These are phyloP conservation scores for Plecturocebus donacophilus DNA, from an alignment of 2,113 vertebrate genomes.

Conservation along the genomic window DNA sequence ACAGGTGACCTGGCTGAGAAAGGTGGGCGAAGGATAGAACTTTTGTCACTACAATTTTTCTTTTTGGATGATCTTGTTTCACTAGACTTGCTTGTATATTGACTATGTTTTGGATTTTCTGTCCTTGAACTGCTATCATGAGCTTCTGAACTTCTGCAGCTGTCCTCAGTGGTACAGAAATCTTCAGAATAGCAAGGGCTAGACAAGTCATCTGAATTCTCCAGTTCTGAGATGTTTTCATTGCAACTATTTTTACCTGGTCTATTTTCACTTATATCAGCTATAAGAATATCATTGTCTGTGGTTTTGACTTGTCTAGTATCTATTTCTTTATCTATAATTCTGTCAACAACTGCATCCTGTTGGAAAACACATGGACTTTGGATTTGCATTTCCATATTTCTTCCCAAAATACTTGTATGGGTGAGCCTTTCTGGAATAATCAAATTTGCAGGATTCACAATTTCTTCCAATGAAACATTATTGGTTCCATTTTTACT, in stretches of 20 bases:
- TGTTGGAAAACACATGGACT: conserved; percentile 72
- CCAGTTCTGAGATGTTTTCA: conserved; percentile 77
- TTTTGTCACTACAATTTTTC: conserved; percentile 69
- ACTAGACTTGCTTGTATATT: conserved; percentile 64
- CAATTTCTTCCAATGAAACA: fast-evolving
- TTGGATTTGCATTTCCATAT: conserved; percentile 40
- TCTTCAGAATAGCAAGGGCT: conserved; percentile 88
- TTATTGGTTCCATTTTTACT: background rate
- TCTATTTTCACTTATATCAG: background rate
- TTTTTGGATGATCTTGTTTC: conserved; percentile 72
- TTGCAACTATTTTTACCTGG: conserved; percentile 55
- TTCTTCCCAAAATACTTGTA: conserved; percentile 23
- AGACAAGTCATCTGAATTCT: conserved; percentile 83
- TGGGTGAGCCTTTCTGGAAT: background rate
- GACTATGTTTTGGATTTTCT: conserved; percentile 64
- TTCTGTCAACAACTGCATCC: conserved; percentile 50
- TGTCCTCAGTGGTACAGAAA: conserved; percentile 85
- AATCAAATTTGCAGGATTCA: background rate
- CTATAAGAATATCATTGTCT: background rate
- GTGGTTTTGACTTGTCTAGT: conserved; percentile 25
- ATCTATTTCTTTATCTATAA: conserved; percentile 43
- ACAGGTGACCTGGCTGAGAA: conserved; percentile 87
- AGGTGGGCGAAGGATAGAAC: conserved; percentile 80
- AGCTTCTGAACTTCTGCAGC: conserved; percentile 75
- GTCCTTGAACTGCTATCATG: conserved; percentile 80